These are phyloP conservation scores for Coranthus polyacanthus DNA, from an alignment of 2,797 vertebrate genomes.

Conservation along the genomic window DNA sequence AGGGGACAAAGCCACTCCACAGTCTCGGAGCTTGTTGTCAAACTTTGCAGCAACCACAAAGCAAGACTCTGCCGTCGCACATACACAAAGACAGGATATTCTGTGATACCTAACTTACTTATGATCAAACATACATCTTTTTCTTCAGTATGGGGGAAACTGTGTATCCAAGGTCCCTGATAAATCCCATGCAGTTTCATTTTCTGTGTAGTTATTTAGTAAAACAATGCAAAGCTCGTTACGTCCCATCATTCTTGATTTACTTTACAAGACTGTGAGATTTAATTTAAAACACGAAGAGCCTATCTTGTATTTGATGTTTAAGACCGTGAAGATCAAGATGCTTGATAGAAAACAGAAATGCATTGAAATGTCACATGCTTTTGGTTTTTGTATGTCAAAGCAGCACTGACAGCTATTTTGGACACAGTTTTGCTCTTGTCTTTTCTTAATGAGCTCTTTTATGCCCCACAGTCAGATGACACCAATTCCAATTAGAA, in stretches of 20 bases:
- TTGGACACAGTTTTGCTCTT: slow-evolving; percentile 7
- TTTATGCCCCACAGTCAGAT: slow-evolving; percentile 24
- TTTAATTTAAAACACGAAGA: too few species aligned
- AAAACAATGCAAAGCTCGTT: too few species aligned
- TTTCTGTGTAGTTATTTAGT: too few species aligned
- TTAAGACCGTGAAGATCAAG: neutral
- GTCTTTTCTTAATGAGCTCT: slow-evolving; percentile 43
- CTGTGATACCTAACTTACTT: slow-evolving; percentile 28
- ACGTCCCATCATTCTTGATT: too few species aligned
- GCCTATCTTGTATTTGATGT: too few species aligned
- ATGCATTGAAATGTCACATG: slow-evolving; percentile 24
- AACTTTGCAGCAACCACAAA: slow-evolving; percentile 29
- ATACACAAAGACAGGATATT: slow-evolving; percentile 9
- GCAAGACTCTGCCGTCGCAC: slow-evolving; percentile 9
- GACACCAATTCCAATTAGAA: slow-evolving; percentile 36
- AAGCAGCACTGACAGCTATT: slow-evolving; percentile 24
- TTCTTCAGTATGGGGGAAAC: too few species aligned
- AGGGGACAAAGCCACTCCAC: slow-evolving; percentile 15
- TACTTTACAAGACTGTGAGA: too few species aligned
- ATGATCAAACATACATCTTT: neutral
- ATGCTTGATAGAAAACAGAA: neutral
- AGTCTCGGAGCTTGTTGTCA: slow-evolving; percentile 38
- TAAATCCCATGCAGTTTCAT: too few species aligned
- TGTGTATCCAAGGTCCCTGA: too few species aligned
- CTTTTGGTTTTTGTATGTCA: slow-evolving; percentile 39